Base-by-base conservation (phyloP, 2,888 invertebrate species). In the Agonopterix alstromeriana region DNA sequence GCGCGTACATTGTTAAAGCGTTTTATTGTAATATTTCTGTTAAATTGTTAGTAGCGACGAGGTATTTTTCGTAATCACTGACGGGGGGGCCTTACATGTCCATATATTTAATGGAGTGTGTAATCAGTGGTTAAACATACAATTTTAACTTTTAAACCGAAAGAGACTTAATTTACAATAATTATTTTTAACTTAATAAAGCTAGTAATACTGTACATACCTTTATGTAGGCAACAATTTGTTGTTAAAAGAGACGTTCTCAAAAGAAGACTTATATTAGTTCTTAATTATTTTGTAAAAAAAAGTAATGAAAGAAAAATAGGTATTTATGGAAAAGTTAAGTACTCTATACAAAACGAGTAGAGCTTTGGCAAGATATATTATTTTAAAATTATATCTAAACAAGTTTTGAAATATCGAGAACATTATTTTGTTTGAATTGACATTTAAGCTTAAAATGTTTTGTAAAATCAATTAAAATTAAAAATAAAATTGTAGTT, bases 161-260 rank as follows among this genome's bases (percentile, higher is more conserved):
- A 52, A 53, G 46, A 44, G 10, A 27, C 52, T 54, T 58, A 57
- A 27, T 49, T n/a, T 57, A 58, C 49, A 48, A 47, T 54, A 61
- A 63, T 59, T 61, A 63, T 67, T 73, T 73, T 65, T 73, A 74
- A 73, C 84, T 83, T 82, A 84, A 78, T 85, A 85, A 85, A 82
- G 82, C 87, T 87, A 87, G 75, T 87, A 86, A 87, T 87, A 87
- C 87, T 87, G 87, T 87, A 87, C 87, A 87, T 77, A 79, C 80
- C 77, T 77, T 69, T 57, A 67, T 63, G 73, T 68, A 77, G 78
- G 78, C 76, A 70, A 77, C 27, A 70, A 48, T 48, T 49, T 45
- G 27, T 36, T 41, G 17, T 46, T 38, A 41, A 38, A 50, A 51
- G 38, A 10, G 10, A 42, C 2, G 12, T 12, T 42, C 10, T 38